phyloP scores from a whole-genome alignment of 2,888 invertebrate species.

The Plebejus anna region DNA sequence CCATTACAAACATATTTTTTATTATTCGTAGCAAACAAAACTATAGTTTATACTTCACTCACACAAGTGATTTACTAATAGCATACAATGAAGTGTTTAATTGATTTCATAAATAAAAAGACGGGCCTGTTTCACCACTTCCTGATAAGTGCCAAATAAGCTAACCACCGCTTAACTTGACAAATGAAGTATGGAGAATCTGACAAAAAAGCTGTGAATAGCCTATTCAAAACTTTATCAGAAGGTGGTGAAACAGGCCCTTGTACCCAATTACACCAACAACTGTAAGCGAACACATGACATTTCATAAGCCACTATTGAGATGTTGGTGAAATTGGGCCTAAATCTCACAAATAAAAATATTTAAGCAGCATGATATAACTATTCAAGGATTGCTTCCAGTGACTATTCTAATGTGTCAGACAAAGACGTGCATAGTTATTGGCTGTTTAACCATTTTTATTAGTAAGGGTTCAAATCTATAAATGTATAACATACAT shows the following conservation, averaged over 20 bases:
- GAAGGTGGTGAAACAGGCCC: too few relatives aligned
- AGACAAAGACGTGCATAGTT: not conserved
- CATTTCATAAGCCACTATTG: too few relatives aligned
- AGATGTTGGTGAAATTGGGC: too few relatives aligned
- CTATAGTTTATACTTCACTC: not conserved
- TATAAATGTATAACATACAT: conserved; percentile 5
- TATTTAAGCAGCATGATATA: not conserved
- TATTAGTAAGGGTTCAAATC: not conserved
- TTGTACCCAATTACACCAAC: too few relatives aligned
- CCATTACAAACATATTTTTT: not conserved
- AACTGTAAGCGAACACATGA: too few relatives aligned
- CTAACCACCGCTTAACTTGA: too few relatives aligned
- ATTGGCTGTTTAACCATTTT: too few relatives aligned
- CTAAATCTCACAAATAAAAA: not conserved
- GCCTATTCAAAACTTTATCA: too few relatives aligned
- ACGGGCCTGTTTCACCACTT: too few relatives aligned
- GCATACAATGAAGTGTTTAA: not conserved
- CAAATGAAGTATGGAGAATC: too few relatives aligned
- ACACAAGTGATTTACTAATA: conserved; percentile 1
- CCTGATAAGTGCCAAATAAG: too few relatives aligned
- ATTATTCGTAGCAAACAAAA: not conserved
- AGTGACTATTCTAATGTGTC: not conserved
- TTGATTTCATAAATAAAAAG: not conserved
- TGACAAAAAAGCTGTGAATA: too few relatives aligned
- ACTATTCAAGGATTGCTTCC: not conserved